Evolutionary conservation across 2,113 vertebrate genomes (phyloP).

Genomic region (Carollia perspicillata): DNA sequence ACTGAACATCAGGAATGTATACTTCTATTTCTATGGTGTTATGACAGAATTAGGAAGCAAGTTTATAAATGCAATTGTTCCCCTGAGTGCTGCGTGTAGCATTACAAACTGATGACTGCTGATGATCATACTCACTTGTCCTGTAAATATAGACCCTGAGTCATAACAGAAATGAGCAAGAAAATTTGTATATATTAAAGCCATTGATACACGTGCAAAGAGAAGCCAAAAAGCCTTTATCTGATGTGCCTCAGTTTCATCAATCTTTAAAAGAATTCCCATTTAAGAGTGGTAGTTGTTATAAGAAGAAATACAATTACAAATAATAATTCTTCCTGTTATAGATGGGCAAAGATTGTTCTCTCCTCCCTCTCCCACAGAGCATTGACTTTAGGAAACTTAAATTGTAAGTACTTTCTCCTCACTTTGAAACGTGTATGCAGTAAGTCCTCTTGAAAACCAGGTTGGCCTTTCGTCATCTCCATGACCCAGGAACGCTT

Average conservation of each 20-base stretch:
- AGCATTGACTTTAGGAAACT: neutral
- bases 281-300: neutral
- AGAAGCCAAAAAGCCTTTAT: neutral
- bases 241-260: neutral
- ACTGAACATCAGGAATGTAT: neutral
- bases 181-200: neutral
- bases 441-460: constrained; percentile 2
- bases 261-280: neutral
- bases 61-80: neutral
- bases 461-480: neutral
- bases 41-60: neutral
- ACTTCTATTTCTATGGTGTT: neutral
- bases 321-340: neutral
- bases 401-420: neutral
- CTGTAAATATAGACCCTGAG: neutral
- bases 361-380: neutral
- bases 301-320: neutral
- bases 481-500: neutral
- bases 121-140: neutral
- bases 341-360: neutral
- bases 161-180: neutral
- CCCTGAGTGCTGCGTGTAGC: neutral
- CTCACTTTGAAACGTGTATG: neutral
- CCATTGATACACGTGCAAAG: neutral
- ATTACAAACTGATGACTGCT: neutral